phyloP scores from a whole-genome alignment of 2,888 invertebrate genomes.

The Agriopis aurantiaria region DNA sequence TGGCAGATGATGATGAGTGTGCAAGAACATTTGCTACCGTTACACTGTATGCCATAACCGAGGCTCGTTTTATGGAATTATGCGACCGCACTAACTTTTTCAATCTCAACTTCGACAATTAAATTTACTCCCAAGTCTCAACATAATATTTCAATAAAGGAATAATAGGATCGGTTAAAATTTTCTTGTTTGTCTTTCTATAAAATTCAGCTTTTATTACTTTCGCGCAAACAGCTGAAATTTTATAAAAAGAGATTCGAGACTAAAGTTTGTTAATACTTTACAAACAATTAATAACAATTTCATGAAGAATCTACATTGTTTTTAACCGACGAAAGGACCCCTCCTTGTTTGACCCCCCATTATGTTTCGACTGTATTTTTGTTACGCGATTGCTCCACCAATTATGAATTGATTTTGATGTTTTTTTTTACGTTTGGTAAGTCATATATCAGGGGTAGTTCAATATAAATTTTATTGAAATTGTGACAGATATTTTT shows the following conservation, averaged over 20 bases:
- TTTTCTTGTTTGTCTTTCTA: conserved; percentile 53
- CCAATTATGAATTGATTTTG: too few species aligned
- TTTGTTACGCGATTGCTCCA: too few species aligned
- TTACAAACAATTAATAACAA: conserved; percentile 21
- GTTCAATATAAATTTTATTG: too few species aligned
- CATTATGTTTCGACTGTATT: too few species aligned
- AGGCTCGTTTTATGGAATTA: conserved; percentile 74
- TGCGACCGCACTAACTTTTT: conserved; percentile 82
- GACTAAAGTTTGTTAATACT: conserved; percentile 29
- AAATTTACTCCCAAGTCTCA: conserved; percentile 78
- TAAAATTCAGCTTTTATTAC: conserved; percentile 42
- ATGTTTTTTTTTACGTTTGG: too few species aligned
- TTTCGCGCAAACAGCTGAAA: conserved; percentile 36
- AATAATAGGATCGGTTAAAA: conserved; percentile 62
- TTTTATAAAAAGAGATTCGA: conserved; percentile 23
- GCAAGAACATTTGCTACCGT: conserved; percentile 19
- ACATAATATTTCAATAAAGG: conserved; percentile 80
- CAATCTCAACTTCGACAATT: conserved; percentile 84
- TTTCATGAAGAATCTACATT: not conserved
- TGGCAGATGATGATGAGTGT: not conserved
- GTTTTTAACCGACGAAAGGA: not conserved
- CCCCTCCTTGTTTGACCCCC: too few species aligned
- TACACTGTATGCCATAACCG: conserved; percentile 42
- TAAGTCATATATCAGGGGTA: too few species aligned
- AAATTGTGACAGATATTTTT: too few species aligned